These are phyloP conservation scores for Nesoenas mayeri DNA, from an alignment of 2,113 vertebrate genomes.

Conservation along the genomic window DNA sequence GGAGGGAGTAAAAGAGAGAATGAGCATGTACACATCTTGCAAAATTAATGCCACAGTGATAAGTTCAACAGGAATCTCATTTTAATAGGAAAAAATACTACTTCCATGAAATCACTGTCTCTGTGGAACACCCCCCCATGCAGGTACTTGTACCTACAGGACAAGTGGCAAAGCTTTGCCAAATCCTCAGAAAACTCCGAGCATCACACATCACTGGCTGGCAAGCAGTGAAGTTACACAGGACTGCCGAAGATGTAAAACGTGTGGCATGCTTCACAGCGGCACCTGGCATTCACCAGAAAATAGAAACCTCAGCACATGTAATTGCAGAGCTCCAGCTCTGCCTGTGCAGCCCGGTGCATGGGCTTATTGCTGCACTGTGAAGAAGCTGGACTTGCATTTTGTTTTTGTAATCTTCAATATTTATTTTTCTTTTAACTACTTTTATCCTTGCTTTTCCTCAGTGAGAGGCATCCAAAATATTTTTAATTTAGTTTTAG, in stretches of 20 bases:
- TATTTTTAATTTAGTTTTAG: not conserved
- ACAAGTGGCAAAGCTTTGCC: not conserved
- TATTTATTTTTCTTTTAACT: not conserved
- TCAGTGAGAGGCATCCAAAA: not conserved
- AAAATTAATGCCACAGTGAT: not conserved
- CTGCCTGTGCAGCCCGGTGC: not conserved
- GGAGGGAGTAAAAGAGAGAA: not conserved
- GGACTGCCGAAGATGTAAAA: not conserved
- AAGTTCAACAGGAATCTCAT: conserved; percentile 9
- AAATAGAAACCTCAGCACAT: not conserved
- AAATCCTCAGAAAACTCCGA: not conserved
- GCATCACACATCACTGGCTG: not conserved
- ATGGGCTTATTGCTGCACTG: not conserved
- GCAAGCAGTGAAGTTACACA: not conserved
- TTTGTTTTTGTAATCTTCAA: not conserved
- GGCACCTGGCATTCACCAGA: not conserved
- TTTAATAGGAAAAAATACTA: not conserved
- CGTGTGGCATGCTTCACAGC: not conserved
- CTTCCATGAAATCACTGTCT: not conserved
- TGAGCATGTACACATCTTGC: not conserved
- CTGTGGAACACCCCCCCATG: not conserved
- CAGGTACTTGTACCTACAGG: not conserved
- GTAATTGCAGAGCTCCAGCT: not conserved
- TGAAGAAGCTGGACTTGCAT: not conserved
- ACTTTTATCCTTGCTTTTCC: not conserved